Percentiles rank a stretch among this genome's conserved stretches.
Conservation (phyloP, 1,140 invertebrate species). For the Euborellia annulipes region DNA sequence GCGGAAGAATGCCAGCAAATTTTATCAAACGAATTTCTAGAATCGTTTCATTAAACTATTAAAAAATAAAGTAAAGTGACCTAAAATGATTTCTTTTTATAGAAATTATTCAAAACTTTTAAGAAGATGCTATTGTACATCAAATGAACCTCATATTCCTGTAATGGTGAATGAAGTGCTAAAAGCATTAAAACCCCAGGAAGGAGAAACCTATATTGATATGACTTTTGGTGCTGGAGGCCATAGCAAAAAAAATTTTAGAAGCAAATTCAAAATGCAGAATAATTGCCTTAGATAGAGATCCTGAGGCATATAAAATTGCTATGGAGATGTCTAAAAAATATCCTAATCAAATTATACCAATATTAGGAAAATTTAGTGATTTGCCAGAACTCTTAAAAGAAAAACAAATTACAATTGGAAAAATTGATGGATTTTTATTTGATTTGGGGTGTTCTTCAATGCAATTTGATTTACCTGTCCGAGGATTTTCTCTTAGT, state of each 20-base stretch:
- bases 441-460: conserved; percentile 94
- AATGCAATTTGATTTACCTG: conserved; percentile 75
- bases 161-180: conserved; percentile 56
- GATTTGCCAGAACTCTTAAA: conserved; percentile 57
- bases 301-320: conserved; percentile 56
- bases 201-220: conserved; percentile 51
- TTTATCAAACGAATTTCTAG: conserved; percentile 51
- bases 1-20: conserved; percentile 50
- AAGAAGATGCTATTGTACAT: not conserved
- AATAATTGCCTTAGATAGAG: conserved; percentile 75
- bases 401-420: conserved; percentile 35
- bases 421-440: conserved; percentile 68
- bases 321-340: conserved; percentile 43
- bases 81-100: conserved; percentile 9
- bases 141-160: conserved; percentile 37
- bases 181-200: conserved; percentile 42
- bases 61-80: conserved; percentile 37
- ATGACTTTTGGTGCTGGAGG: conserved; percentile 93
- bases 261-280: conserved; percentile 33
- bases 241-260: conserved; percentile 53
- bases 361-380: conserved; percentile 73
- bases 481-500: conserved; percentile 72
- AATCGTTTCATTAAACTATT: conserved; percentile 30
- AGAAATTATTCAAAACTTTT: too few species aligned
- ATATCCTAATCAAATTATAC: conserved; percentile 53